A percentile compares a stretch with the other conserved stretches of the same genome.
These are phyloP conservation scores for Megaceryle maxima DNA, from an alignment of 2,113 vertebrate genomes.

Conservation along the genomic window DNA sequence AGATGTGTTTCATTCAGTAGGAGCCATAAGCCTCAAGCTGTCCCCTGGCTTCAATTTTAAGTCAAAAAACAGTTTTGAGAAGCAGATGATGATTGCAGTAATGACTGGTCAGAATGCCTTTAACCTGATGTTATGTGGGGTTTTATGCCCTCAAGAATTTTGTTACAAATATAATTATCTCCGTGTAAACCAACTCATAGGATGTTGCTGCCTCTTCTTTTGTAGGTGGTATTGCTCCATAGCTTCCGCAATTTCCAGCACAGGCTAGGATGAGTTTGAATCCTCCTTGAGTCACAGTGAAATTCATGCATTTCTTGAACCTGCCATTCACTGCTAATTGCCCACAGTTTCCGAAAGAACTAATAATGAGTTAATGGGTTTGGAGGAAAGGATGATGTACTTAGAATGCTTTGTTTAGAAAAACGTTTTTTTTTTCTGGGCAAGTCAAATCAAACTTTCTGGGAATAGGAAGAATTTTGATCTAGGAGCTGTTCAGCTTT, in stretches of 20 bases:
- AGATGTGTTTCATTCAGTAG: not conserved
- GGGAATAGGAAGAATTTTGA: not conserved
- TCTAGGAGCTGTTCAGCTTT: not conserved
- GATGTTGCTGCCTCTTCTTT: not conserved
- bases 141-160: not conserved
- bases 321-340: not conserved
- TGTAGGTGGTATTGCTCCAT: not conserved
- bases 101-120: not conserved
- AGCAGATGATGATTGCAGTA: not conserved
- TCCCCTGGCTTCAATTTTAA: not conserved
- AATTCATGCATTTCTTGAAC: not conserved
- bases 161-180: not conserved
- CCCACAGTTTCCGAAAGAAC: not conserved
- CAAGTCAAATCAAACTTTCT: not conserved
- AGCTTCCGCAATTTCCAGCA: not conserved
- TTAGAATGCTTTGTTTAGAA: not conserved
- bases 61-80: not conserved
- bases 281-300: not conserved
- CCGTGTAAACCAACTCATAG: not conserved
- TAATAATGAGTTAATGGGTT: not conserved
- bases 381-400: not conserved
- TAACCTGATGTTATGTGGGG: not conserved
- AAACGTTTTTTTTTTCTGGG: not conserved
- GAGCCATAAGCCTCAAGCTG: not conserved
- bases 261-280: not conserved